Evolutionary conservation across 2,797 vertebrate species (phyloP).

Genomic region (Sarcoramphus papa): DNA sequence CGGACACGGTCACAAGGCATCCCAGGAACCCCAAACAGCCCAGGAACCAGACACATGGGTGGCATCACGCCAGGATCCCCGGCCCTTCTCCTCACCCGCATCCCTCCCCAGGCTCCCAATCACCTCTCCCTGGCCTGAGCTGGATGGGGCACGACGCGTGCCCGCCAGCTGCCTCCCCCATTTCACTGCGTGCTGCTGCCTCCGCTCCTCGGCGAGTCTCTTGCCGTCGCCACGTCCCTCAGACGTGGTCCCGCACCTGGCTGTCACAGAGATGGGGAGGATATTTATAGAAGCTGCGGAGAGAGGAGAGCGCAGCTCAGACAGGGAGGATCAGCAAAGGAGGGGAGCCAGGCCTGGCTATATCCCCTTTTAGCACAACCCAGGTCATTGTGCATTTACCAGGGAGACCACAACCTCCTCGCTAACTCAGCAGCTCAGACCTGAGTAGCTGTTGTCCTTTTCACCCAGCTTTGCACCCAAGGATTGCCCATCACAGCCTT

Average conservation of each 20-base stretch:
- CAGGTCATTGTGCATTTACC: neutral
- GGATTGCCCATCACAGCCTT: neutral
- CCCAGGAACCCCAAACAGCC: neutral
- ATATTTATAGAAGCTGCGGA: neutral
- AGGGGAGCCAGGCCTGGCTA: neutral
- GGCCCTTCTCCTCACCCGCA: neutral
- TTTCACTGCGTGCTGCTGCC: neutral
- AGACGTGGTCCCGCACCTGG: neutral
- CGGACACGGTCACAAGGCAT: accelerated
- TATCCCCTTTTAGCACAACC: neutral
- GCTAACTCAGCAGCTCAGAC: accelerated
- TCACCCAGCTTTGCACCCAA: neutral
- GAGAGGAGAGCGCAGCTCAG: neutral
- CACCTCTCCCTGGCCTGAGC: neutral
- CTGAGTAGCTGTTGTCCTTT: neutral
- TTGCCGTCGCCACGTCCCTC: neutral
- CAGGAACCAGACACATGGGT: neutral
- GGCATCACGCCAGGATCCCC: neutral
- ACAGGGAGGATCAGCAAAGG: neutral
- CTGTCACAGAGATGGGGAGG: neutral
- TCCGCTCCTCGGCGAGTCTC: neutral
- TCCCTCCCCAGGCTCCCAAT: neutral
- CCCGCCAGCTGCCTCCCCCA: neutral
- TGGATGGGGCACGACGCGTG: accelerated
- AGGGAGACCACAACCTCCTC: neutral